Evolutionary conservation across 2,113 vertebrate species (phyloP), one percentile per base, ranked within the genome.

Genomic region (Sinocyclocheilus rhinocerous): DNA sequence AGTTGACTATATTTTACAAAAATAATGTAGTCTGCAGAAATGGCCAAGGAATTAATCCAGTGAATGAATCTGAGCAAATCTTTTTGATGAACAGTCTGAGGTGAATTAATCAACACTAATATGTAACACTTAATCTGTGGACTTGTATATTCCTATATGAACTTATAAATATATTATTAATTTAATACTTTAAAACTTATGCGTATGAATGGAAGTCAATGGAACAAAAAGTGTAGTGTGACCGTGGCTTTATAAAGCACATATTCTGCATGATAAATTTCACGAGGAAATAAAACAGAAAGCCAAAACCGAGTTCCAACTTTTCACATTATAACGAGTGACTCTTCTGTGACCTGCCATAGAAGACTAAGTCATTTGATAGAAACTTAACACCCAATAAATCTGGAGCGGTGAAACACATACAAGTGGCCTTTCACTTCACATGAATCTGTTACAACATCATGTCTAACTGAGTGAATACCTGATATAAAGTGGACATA

Each of bases 321-420:
- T 39, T 70, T 83, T 73, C n/a, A n/a, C 63, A 70, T 82, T 70
- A 82, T 1, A 50, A 55, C 7, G 12, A 69, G 63, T 22, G 80
- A 82, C 24, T 69, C 42, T 52, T 83, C 13, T 29, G 18, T 83
- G 67, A 83, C 81, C 81, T 70, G 48, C 45, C 11, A 20, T 57
- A n/a, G 18, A 82, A 48, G 65, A 69, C 42, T 69, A 69, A 52
- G 42, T 26, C 63, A 22, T 33, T 29, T 69, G 80, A 82, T 83
- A 83, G 50, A 70, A 83, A 55, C 65, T 73, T 50, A 73, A 73
- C 29, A 73, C 81, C 67, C 33, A 57, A 70, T 83, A 83, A 73
- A 83, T 83, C 26, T 36, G 65, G 33, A 6, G 18, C 1, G 18
- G 24, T 83, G 26, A 70, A 83, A 55, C 20, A 1, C 24, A 82